A percentile compares a stretch with the other conserved stretches of the same genome.
Evolutionary conservation across 2,113 vertebrate species (phyloP).

Genomic region (Rhabdornis inornatus): DNA sequence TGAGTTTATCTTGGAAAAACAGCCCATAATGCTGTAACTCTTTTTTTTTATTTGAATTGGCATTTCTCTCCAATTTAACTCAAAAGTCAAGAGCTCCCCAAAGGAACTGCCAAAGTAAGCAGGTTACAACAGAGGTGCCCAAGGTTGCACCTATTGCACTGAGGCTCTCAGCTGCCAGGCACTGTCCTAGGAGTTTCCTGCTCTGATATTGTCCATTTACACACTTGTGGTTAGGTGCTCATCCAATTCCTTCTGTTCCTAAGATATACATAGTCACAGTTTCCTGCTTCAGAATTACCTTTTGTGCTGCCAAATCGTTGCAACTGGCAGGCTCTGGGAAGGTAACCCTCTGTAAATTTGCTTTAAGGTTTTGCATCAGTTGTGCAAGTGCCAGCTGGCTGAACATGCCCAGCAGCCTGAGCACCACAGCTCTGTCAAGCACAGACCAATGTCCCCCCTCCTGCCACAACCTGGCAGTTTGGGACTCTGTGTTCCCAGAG

Average conservation of each 20-base stretch:
- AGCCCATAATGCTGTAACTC: neutral
- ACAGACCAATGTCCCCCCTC: neutral
- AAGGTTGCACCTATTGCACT: constrained; percentile 12
- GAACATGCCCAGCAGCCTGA: neutral
- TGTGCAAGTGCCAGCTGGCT: neutral
- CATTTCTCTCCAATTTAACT: constrained; percentile 14
- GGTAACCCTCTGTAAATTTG: neutral
- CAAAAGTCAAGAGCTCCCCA: neutral
- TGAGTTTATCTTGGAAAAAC: constrained; percentile 39
- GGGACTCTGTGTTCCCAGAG: neutral
- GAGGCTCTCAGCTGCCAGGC: neutral
- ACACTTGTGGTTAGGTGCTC: neutral
- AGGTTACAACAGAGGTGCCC: constrained; percentile 49
- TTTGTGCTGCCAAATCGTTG: neutral
- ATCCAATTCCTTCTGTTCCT: neutral
- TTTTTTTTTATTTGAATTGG: constrained; percentile 30
- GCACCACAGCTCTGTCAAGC: neutral
- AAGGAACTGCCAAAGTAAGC: constrained; percentile 43
- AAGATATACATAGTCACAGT: neutral
- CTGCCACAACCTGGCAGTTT: neutral
- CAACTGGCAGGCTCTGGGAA: neutral
- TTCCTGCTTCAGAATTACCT: neutral
- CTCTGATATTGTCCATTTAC: neutral
- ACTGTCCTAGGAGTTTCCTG: neutral
- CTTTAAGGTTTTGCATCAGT: neutral